Percentiles rank a stretch among this genome's conserved stretches.
Evolutionary conservation across 2,113 vertebrate species (phyloP).

Genomic region (Syngnathoides biaculeatus): DNA sequence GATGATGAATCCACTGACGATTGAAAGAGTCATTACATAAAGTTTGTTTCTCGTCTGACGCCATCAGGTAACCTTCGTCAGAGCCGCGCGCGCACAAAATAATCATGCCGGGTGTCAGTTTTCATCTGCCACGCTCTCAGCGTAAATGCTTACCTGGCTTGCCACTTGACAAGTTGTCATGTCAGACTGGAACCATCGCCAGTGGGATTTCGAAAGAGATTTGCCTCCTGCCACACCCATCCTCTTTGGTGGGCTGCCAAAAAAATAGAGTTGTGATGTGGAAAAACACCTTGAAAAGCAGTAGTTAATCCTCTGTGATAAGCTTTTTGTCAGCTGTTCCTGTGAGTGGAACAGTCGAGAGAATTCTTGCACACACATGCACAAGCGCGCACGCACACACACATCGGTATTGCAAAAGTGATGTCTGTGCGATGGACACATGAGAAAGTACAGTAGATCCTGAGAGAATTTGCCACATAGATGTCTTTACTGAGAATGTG

Average conservation of each 20-base stretch:
- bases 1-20: slow-evolving; percentile 22
- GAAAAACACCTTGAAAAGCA: slow-evolving; percentile 55
- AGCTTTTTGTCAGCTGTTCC: slow-evolving; percentile 59
- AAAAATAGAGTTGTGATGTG: slow-evolving; percentile 49
- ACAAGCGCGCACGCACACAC: slow-evolving; percentile 10
- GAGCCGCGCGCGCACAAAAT: slow-evolving; percentile 8
- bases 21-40: slow-evolving; percentile 18
- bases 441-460: slow-evolving; percentile 36
- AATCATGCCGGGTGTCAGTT: slow-evolving; percentile 27
- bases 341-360: slow-evolving; percentile 49
- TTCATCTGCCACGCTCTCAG: slow-evolving; percentile 9
- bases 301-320: slow-evolving; percentile 52
- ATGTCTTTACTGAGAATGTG: neutral
- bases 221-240: slow-evolving; percentile 47
- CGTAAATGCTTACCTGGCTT: slow-evolving; percentile 34
- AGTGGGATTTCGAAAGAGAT: slow-evolving; percentile 27
- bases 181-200: slow-evolving; percentile 29
- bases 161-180: slow-evolving; percentile 34
- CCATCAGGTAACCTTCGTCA: slow-evolving; percentile 8
- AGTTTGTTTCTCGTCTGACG: slow-evolving; percentile 12
- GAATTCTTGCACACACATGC: slow-evolving; percentile 34
- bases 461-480: slow-evolving; percentile 20
- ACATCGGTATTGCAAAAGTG: slow-evolving; percentile 40
- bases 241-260: slow-evolving; percentile 38
- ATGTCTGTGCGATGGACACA: slow-evolving; percentile 46